Evolutionary conservation across 2,113 vertebrate genomes (phyloP).

Genomic region (Gavialis gangeticus): DNA sequence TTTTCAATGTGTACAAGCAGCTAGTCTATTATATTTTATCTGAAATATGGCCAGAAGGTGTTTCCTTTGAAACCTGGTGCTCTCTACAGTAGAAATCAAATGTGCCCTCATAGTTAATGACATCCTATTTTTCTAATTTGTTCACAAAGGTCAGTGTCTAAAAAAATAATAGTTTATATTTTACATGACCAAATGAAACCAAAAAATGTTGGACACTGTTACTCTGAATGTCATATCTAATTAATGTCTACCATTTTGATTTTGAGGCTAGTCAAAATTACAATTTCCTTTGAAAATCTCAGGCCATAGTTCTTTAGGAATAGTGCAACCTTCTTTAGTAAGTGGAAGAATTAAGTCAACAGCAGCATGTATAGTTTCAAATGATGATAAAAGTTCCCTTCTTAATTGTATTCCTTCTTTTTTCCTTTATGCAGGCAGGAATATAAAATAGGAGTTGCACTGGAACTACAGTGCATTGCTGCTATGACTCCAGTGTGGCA

Average conservation of each 20-base stretch:
- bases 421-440: slow-evolving; percentile 43
- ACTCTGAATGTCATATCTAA: not conserved
- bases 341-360: not conserved
- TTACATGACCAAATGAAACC: not conserved
- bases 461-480: slow-evolving; percentile 29
- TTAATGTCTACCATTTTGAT: not conserved
- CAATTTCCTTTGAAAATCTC: not conserved
- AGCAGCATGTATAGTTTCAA: not conserved
- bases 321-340: not conserved
- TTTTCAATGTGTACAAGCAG: not conserved
- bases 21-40: not conserved
- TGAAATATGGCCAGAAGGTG: not conserved
- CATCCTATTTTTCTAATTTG: not conserved
- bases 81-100: not conserved
- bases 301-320: not conserved
- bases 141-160: not conserved
- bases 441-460: not conserved
- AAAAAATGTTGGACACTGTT: not conserved
- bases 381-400: not conserved
- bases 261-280: not conserved
- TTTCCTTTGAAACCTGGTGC: not conserved
- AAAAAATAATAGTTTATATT: not conserved
- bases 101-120: not conserved
- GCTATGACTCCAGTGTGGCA: slow-evolving; percentile 6
- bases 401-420: not conserved